Percentiles rank a stretch among this genome's conserved stretches.
These are phyloP conservation scores for Melanotaenia parkinsoni DNA, from an alignment of 2,797 vertebrate species.

Conservation along the genomic window DNA sequence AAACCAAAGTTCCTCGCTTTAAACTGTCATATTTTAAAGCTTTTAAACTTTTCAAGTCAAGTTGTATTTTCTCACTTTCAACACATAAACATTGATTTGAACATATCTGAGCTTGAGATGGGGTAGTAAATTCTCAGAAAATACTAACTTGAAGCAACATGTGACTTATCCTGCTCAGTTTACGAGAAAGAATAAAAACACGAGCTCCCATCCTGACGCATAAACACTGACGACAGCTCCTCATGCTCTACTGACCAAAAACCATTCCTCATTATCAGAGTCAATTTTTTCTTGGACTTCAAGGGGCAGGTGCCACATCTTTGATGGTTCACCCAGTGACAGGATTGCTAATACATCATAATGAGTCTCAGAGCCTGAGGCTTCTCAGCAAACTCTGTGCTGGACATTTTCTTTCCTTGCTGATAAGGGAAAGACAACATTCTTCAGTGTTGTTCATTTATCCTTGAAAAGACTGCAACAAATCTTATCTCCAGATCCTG, in stretches of 20 bases:
- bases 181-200: not conserved
- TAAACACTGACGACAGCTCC: constrained; percentile 7
- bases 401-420: not conserved
- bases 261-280: constrained; percentile 18
- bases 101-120: not conserved
- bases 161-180: not conserved
- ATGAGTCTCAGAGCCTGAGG: constrained; percentile 38
- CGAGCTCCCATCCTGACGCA: not conserved
- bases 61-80: not conserved
- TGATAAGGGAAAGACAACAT: not conserved
- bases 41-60: not conserved
- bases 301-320: not conserved
- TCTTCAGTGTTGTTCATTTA: not conserved
- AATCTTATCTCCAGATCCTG: not conserved
- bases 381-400: not conserved
- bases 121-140: not conserved
- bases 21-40: not conserved
- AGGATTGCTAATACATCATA: constrained; percentile 52
- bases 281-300: constrained; percentile 3
- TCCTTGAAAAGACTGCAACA: not conserved
- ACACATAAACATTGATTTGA: not conserved
- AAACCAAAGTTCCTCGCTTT: not conserved
- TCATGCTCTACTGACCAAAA: constrained; percentile 10
- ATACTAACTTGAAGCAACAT: not conserved
- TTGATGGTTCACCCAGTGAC: constrained; percentile 21